Percentiles rank a stretch among this genome's conserved stretches.
These are phyloP conservation scores for Agonopterix alstromeriana DNA, from an alignment of 2,888 invertebrate genomes.

Conservation along the genomic window DNA sequence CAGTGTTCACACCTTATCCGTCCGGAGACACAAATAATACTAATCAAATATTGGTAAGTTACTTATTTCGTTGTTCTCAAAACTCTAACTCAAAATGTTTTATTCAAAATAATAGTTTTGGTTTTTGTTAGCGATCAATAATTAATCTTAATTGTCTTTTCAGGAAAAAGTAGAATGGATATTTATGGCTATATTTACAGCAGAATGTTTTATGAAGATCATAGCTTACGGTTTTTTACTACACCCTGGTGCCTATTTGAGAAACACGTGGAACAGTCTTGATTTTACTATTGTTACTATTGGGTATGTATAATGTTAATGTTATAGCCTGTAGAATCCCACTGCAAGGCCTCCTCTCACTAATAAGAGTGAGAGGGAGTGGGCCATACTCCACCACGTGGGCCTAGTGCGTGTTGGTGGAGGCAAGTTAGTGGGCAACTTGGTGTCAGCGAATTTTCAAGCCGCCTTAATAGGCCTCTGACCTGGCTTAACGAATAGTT, in stretches of 20 bases:
- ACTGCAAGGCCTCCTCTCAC: too few species aligned
- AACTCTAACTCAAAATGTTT: too few species aligned
- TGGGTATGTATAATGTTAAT: conserved; percentile 93
- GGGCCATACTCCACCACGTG: too few species aligned
- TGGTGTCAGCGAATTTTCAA: too few species aligned
- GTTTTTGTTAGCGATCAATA: not conserved
- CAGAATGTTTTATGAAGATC: conserved; percentile 99
- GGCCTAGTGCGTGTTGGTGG: too few species aligned
- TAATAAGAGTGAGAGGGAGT: too few species aligned
- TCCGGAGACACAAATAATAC: conserved; percentile 95
- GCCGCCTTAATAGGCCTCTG: too few species aligned
- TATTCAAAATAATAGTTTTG: too few species aligned
- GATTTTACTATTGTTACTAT: conserved; percentile 99
- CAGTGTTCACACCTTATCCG: conserved; percentile 98
- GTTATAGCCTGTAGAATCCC: too few species aligned
- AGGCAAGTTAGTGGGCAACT: too few species aligned
- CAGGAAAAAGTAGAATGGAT: conserved; percentile 99
- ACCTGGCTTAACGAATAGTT: too few species aligned
- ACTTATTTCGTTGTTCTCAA: not conserved
- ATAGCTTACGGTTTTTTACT: conserved; percentile 98
- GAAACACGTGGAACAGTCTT: conserved; percentile 98
- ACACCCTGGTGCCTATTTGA: conserved; percentile 97
- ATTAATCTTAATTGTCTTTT: conserved; percentile 26
- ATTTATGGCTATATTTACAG: conserved; percentile 99
- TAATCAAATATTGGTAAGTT: conserved; percentile 95